A percentile compares a stretch with the other conserved stretches of the same genome.
phyloP scores from a whole-genome alignment of 2,888 invertebrate genomes.

The Hofmannophila pseudospretella region DNA sequence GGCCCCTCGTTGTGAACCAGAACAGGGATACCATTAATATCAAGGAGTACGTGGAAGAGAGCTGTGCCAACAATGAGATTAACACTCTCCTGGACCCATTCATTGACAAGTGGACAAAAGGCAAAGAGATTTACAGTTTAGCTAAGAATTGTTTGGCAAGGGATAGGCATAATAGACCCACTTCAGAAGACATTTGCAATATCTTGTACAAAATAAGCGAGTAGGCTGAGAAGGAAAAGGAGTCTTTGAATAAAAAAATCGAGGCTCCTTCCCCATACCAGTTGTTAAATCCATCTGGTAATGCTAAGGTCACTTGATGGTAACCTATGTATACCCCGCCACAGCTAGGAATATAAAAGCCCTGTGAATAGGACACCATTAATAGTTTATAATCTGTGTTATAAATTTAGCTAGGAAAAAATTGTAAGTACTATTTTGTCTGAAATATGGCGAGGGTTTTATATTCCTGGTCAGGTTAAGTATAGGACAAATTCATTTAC shows the following conservation, averaged over 20 bases:
- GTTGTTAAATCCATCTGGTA: not conserved
- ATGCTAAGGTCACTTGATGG: too few species aligned
- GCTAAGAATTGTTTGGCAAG: slow-evolving; percentile 76
- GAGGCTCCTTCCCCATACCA: not conserved
- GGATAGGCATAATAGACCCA: slow-evolving; percentile 75
- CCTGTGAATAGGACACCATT: too few species aligned
- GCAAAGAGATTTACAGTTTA: slow-evolving; percentile 70
- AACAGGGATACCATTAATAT: slow-evolving; percentile 67
- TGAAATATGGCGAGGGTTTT: too few species aligned
- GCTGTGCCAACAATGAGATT: slow-evolving; percentile 67
- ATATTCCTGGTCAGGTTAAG: too few species aligned
- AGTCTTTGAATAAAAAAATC: not conserved
- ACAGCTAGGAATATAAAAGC: too few species aligned
- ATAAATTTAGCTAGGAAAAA: too few species aligned
- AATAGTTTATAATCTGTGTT: too few species aligned
- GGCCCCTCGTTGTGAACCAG: slow-evolving; percentile 75
- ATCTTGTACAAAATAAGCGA: slow-evolving; percentile 36
- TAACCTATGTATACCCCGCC: too few species aligned
- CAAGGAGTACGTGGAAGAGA: slow-evolving; percentile 73
- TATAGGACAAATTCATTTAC: too few species aligned
- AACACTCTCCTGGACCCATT: slow-evolving; percentile 72
- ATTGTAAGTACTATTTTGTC: too few species aligned
- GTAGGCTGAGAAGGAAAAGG: not conserved
- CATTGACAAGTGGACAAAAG: slow-evolving; percentile 74
- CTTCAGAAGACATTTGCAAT: slow-evolving; percentile 74